These are phyloP conservation scores for Ara ararauna DNA, from an alignment of 2,797 vertebrate species.

Conservation along the genomic window DNA sequence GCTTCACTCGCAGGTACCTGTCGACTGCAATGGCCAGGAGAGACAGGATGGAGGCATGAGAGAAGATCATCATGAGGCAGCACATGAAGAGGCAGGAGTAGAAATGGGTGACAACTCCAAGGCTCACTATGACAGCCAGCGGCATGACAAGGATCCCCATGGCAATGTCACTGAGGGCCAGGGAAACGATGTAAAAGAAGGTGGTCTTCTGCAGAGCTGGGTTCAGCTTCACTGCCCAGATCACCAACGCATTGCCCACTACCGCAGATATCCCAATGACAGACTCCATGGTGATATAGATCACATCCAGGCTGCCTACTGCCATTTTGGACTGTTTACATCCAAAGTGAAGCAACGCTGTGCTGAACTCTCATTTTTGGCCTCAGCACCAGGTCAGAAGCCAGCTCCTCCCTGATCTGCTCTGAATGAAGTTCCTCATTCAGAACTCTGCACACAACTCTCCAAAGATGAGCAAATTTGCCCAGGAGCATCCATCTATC, in stretches of 20 bases:
- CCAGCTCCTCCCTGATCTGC: neutral
- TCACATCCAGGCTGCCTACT: neutral
- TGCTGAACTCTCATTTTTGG: neutral
- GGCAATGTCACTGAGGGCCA: conserved; percentile 82
- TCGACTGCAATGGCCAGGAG: conserved; percentile 83
- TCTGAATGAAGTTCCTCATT: neutral
- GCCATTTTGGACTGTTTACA: neutral
- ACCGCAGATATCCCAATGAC: conserved; percentile 58
- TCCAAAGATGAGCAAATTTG: neutral
- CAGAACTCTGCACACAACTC: neutral
- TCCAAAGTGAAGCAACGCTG: neutral
- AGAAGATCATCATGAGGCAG: conserved; percentile 81
- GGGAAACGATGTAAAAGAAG: conserved; percentile 84
- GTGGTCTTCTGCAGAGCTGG: conserved; percentile 80
- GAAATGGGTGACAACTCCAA: conserved; percentile 70
- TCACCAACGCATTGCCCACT: conserved; percentile 81
- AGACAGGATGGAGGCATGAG: conserved; percentile 83
- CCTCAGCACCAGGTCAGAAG: neutral
- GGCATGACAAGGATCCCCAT: conserved; percentile 81
- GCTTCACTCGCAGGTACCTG: conserved; percentile 81
- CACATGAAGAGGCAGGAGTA: conserved; percentile 79
- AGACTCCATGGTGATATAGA: conserved; percentile 46
- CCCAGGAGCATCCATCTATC: neutral
- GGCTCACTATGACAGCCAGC: conserved; percentile 77
- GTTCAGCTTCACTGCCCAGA: conserved; percentile 79